Evolutionary conservation across 2,113 vertebrate genomes (phyloP).

Genomic region (Gorsachius goisagi): DNA sequence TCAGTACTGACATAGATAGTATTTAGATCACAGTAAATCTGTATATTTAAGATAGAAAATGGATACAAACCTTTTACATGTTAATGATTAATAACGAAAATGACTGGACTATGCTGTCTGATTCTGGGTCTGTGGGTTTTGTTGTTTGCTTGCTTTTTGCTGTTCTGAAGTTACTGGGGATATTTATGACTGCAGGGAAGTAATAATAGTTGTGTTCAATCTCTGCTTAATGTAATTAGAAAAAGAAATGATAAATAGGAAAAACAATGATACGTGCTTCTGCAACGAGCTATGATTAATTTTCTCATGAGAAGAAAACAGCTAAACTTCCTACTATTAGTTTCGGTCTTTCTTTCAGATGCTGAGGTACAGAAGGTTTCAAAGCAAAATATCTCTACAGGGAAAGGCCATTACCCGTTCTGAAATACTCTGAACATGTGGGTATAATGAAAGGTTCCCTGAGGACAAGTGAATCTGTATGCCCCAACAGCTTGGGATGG

Average conservation of each 20-base stretch:
- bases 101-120: background rate
- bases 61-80: background rate
- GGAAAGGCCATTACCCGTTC: background rate
- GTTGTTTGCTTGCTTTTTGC: background rate
- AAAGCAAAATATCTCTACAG: background rate
- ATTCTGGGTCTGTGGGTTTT: background rate
- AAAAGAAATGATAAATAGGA: constrained; percentile 16
- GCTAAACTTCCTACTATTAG: constrained; percentile 22
- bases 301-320: constrained; percentile 34
- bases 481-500: background rate
- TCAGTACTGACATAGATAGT: background rate
- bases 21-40: background rate
- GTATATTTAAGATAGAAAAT: constrained; percentile 1
- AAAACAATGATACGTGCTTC: background rate
- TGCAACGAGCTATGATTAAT: constrained; percentile 4
- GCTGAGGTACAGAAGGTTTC: constrained; percentile 19
- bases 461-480: constrained; percentile 17
- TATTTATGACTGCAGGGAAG: background rate
- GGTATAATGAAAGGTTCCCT: constrained; percentile 35
- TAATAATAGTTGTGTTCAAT: background rate
- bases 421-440: background rate
- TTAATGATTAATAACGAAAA: background rate
- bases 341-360: constrained; percentile 12
- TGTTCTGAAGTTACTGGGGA: background rate
- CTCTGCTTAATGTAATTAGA: background rate